Base-by-base conservation (phyloP, 2,888 invertebrate species). In the Ichneumoninae sp. region DNA sequence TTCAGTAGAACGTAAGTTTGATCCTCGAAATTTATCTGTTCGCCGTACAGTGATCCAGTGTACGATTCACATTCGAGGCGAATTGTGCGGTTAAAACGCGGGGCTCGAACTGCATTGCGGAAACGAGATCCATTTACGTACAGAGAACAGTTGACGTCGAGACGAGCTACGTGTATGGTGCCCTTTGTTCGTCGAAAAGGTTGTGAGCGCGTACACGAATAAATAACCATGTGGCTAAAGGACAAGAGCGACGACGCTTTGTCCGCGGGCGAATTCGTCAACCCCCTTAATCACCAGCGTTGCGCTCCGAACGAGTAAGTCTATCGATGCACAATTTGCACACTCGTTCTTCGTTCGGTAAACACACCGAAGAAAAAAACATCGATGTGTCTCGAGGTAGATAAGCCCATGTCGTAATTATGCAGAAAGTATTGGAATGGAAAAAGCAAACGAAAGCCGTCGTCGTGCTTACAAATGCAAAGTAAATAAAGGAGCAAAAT, bases 231-330 rank as follows among this genome's bases (percentile, higher is more conserved):
- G 91, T 89, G 88, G 88, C 87, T 90, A 71, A 90, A 90, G 88
- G 87, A 88, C 80, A 87, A 85, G 52, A 86, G 79, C 72, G 86
- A 89, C 74, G 89, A 87, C 72, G 86, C 72, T 79, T 84, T 87
- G 52, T 71, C 86, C 40, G 79, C 86, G 65, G 86, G 84, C 80
- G 88, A 90, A 84, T 88, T 89, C 66, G 81, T 84, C 70, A 89
- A 87, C 84, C 87, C 90, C 52, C 83, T 80, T 54, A 86, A 79
- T 80, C 84, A 82, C 62, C 89, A 89, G 70, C 80, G 88, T 76
- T 80, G 82, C 79, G 90, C 87, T 68, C 89, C 87, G 40, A 91
- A 91, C 77, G 91, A 91, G 92, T 92, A 90, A 92, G 92, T 92
- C 77, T 70, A 19, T 13, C 44, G 10, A 26, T 7, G 16, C 26